Base-by-base conservation (phyloP, 92 coral and sea anemone species). In the Chrysogorgia sp. region DNA sequence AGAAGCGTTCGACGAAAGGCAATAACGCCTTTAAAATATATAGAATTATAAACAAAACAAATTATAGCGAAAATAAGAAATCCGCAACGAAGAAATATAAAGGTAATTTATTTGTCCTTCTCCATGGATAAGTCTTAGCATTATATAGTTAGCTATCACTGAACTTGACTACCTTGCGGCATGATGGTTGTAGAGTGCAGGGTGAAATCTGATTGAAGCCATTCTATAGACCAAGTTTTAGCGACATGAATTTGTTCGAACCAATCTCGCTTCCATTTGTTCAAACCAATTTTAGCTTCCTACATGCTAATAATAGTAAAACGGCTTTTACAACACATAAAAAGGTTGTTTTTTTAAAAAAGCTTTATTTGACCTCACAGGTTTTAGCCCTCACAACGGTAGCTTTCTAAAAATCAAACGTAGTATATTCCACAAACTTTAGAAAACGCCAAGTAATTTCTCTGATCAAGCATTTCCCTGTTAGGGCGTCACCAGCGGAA, bases 21-120 rank as follows among this genome's bases (percentile, higher is more conserved):
- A 91, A 86, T 63, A 85, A 91, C 55, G 97, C 97, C 0, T 91
- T 81, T 25, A 91, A 91, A 76, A 88, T 91, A 2, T 91, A 91
- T 80, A 80, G 75, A 49, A 91, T 91, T 34, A 56, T 34, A 9
- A 15, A 32, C 65, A 56, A 56, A 12, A 32, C 26, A 0, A 10
- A 26, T 41, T 15, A 37, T 17, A 32, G 19, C 0, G 48, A 29
- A 6, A 72, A 53, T 7, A 72, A 72, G 65, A 33, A 34, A 15
- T 53, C 32, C 2, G 17, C 59, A 7, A 49, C 65, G 33, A 72
- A 72, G 37, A 31, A 23, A 72, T 21, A 23, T 0, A 72, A 72
- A 52, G 65, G 64, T 72, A 35, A 29, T 48, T 7, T 23, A 34
- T 28, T 28, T 40, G 22, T 22, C 22, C 43, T 24, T 63, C 9